A percentile compares a stretch with the other conserved stretches of the same genome.
These are phyloP conservation scores for Nymphalis c-album DNA, from an alignment of 2,888 invertebrate species.

Conservation along the genomic window DNA sequence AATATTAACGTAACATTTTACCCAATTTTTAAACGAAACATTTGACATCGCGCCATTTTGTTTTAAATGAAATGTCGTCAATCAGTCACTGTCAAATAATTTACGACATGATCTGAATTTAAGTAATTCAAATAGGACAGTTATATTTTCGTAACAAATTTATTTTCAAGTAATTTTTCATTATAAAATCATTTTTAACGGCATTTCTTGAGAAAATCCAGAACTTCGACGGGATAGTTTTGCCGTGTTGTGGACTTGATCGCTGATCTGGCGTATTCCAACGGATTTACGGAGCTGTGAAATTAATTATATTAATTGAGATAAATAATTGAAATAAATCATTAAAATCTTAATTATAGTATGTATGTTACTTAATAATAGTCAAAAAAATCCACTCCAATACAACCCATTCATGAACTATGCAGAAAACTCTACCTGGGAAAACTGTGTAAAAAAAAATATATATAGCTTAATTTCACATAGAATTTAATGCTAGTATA, in stretches of 20 bases:
- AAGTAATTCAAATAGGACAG: not conserved
- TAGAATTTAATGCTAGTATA: too few relatives aligned
- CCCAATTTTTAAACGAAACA: too few relatives aligned
- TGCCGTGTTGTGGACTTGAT: constrained; percentile 56
- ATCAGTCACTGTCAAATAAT: not conserved
- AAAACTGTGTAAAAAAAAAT: too few relatives aligned
- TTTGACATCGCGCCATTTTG: not conserved
- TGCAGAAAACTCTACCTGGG: too few relatives aligned
- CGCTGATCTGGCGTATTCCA: constrained; percentile 67
- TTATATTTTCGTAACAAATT: not conserved
- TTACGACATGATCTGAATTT: not conserved
- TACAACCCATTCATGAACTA: too few relatives aligned
- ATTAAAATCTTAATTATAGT: too few relatives aligned
- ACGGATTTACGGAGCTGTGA: constrained; percentile 61
- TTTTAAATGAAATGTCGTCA: not conserved
- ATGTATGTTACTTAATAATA: too few relatives aligned
- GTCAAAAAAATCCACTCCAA: too few relatives aligned
- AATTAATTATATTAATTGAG: not conserved
- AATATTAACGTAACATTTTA: too few relatives aligned
- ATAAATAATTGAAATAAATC: not conserved
- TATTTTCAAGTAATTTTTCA: not conserved
- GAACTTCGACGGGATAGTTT: constrained; percentile 63
- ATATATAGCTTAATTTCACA: too few relatives aligned
- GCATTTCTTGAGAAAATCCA: constrained; percentile 72
- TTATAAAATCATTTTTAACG: constrained; percentile 46